phyloP scores from a whole-genome alignment of 2,797 vertebrate species.

The Distichodus sexfasciatus region DNA sequence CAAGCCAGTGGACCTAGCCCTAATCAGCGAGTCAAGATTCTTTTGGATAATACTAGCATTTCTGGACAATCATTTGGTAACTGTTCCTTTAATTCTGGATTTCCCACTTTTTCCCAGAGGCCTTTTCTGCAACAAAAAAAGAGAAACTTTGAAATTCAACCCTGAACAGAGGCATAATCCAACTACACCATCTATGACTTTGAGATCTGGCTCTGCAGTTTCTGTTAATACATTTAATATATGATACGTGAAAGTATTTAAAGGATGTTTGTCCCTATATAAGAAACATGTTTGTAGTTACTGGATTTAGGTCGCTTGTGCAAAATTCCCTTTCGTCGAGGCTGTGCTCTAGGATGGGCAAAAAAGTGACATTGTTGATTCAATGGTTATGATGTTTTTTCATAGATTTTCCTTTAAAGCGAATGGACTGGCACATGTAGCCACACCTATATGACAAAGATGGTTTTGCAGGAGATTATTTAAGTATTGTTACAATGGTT shows the following conservation, averaged over 20 bases:
- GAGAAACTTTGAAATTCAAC: not conserved
- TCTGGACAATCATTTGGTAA: not conserved
- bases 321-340: constrained; percentile 13
- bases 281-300: constrained; percentile 58
- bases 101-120: constrained; percentile 1
- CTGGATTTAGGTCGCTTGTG: constrained; percentile 35
- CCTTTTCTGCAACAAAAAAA: constrained; percentile 9
- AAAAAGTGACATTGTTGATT: constrained; percentile 13
- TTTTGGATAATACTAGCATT: not conserved
- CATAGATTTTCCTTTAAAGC: not conserved
- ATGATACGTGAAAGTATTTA: constrained; percentile 50
- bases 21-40: not conserved
- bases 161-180: not conserved
- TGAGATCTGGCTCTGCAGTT: not conserved
- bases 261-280: constrained; percentile 63
- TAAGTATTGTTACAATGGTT: not conserved
- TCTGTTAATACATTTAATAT: constrained; percentile 61
- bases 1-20: not conserved
- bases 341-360: constrained; percentile 5
- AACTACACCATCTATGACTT: constrained; percentile 1
- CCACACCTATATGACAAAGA: not conserved
- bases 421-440: not conserved
- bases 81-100: not conserved
- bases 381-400: not conserved
- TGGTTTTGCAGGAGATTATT: constrained; percentile 11